Conservation (phyloP, 2,113 vertebrate species). For the Motacilla alba region DNA sequence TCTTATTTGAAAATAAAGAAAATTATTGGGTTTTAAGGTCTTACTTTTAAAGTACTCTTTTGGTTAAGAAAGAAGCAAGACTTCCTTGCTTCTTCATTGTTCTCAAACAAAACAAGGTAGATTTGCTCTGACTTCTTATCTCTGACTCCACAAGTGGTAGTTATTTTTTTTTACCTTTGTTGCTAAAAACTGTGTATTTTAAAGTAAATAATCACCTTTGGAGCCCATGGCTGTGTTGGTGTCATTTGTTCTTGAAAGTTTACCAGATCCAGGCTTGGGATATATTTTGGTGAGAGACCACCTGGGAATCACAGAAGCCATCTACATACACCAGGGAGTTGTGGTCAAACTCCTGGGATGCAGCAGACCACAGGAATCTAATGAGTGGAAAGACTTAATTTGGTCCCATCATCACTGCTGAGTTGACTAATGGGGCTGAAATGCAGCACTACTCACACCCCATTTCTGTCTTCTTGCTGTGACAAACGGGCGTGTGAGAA, state of each 20-base stretch:
- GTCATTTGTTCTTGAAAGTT: not conserved
- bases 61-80: not conserved
- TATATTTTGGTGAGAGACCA: conserved; percentile 4
- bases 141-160: not conserved
- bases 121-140: not conserved
- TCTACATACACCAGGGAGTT: not conserved
- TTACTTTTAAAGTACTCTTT: not conserved
- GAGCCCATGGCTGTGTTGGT: not conserved
- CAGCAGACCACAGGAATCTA: not conserved
- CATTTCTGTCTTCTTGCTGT: not conserved
- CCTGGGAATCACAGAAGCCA: conserved; percentile 27
- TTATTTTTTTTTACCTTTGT: not conserved
- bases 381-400: not conserved
- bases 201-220: not conserved
- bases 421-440: not conserved
- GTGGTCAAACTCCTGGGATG: not conserved
- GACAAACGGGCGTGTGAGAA: not conserved
- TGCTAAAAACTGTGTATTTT: not conserved
- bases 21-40: not conserved
- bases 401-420: not conserved
- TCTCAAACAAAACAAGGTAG: not conserved
- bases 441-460: not conserved
- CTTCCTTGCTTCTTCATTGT: not conserved
- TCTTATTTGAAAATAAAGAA: not conserved
- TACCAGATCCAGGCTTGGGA: not conserved